Base-by-base conservation (phyloP, 2,797 vertebrate genomes). In the Betta splendens region DNA sequence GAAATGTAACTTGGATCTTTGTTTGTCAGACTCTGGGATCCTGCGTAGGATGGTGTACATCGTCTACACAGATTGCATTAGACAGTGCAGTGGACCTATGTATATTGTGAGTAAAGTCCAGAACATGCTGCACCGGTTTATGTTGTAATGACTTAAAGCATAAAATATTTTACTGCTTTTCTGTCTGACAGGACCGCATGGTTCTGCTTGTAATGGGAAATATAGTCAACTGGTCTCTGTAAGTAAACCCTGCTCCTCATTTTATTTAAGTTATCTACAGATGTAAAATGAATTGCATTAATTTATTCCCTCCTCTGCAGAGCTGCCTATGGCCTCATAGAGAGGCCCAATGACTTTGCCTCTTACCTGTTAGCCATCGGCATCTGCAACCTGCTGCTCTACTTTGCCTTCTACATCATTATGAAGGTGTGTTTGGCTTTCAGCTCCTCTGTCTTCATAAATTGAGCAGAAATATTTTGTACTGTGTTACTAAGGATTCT, bases 351-450 rank as follows among this genome's bases (percentile, higher is more conserved):
- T 3, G 97, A 98, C 84, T 99, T 99, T 0, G 97, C 96, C 76
- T 98, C 97, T 57, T 99, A 98, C 85, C 85, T 99, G 64, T 74
- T 99, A 89, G 97, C 95, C 85, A 99, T 99, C 2, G 97, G 93
- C 86, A 98, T 99, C 92, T 98, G 96, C 89, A 98, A 99, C 91
- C 92, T 98, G 73, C 93, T 99, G 36, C 95, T 99, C 15, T 99
- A 99, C 85, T 98, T 97, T 3, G 96, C 97, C 83, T 99, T 99
- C 85, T 99, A 99, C 90, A 98, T 99, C 75, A 99, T 98, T 37
- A 99, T 99, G 97, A 99, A 99, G 95, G 96, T 96, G 77, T 52
- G 85, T 65, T n/a, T n/a, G 0, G 3, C 12, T 31, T 23, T 23
- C n/a, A 42, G 39, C 2, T 9, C 13, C 10, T 25, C 29, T 8